Conservation (phyloP, 53 echinoderm and acorn worm species). For the Henricia sp. region DNA sequence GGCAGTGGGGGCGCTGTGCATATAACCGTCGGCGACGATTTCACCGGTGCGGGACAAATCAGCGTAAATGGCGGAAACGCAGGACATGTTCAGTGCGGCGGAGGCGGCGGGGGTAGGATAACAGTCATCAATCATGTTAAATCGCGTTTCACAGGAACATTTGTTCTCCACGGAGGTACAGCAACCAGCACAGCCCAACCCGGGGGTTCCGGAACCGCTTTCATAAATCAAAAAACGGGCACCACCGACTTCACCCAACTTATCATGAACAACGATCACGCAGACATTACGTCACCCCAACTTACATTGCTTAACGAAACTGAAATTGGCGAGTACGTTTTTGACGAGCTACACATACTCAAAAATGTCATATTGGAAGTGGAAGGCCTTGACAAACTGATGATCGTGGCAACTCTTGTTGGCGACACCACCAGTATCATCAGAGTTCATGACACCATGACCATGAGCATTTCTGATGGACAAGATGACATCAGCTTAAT, state of each 20-base stretch:
- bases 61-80: slow-evolving; percentile 70
- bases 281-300: slow-evolving; percentile 22
- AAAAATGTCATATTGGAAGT: slow-evolving; percentile 68
- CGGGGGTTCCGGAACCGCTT: slow-evolving; percentile 85
- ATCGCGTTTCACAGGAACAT: slow-evolving; percentile 70
- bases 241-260: slow-evolving; percentile 63
- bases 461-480: slow-evolving; percentile 71
- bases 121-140: slow-evolving; percentile 52
- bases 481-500: slow-evolving; percentile 58
- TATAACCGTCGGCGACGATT: slow-evolving; percentile 41
- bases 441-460: slow-evolving; percentile 83
- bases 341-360: slow-evolving; percentile 78
- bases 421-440: slow-evolving; percentile 71
- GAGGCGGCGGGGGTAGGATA: slow-evolving; percentile 87
- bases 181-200: slow-evolving; percentile 41
- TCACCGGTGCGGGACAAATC: slow-evolving; percentile 75
- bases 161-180: slow-evolving; percentile 73
- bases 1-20: slow-evolving; percentile 88
- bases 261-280: slow-evolving; percentile 74
- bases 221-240: slow-evolving; percentile 43
- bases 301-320: slow-evolving; percentile 78
- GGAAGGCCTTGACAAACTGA: slow-evolving; percentile 55
- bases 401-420: slow-evolving; percentile 50
- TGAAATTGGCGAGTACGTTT: slow-evolving; percentile 57
- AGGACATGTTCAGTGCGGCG: slow-evolving; percentile 73